Evolutionary conservation across 2,888 invertebrate genomes (phyloP), one percentile per base, ranked within the genome.

Genomic region (Diarsia mendica): DNA sequence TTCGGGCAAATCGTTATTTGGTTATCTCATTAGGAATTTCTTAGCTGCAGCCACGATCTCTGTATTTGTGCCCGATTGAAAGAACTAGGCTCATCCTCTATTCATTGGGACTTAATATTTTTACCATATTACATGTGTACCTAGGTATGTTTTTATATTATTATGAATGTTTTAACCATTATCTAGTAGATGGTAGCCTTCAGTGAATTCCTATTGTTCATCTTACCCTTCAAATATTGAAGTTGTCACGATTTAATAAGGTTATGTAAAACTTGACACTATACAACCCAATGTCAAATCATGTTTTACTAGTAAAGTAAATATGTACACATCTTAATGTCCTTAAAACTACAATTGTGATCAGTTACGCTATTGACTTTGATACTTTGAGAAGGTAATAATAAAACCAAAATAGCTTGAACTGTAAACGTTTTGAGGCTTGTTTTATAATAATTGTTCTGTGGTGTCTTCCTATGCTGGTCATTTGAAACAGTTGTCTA

Each of bases 281-380:
- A 23, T 51, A 49, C 20, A 44, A 9, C 46, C 67, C 82, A 84
- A 82, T 83, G 85, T 82, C 77, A 69, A 80, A 82, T 84, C 61
- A 69, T 67, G 67, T 73, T 73, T 73, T 80, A 77, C 68, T 67
- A 67, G 66, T 33, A 60, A 61, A 63, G 20, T 23, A 72, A 81
- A 87, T 85, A 76, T 86, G 77, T 88, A 84, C 79, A 87, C 69
- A 86, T 75, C 84, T 81, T 79, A 82, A 87, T 87, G 89, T 88
- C 89, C 88, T 89, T 88, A 85, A 73, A 72, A 72, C 68, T 85
- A 87, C 87, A 87, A 87, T 87, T 69, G 82, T 67, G 79, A 88
- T 88, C 80, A 70, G 89, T 82, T 80, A 86, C 81, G 85, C 71
- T 89, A 88, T 89, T 90, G 88, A 88, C 86, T 87, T 79, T 85